These are phyloP conservation scores for Aphelenchoides fujianensis DNA, from an alignment of 1,140 invertebrate genomes.

Conservation along the genomic window DNA sequence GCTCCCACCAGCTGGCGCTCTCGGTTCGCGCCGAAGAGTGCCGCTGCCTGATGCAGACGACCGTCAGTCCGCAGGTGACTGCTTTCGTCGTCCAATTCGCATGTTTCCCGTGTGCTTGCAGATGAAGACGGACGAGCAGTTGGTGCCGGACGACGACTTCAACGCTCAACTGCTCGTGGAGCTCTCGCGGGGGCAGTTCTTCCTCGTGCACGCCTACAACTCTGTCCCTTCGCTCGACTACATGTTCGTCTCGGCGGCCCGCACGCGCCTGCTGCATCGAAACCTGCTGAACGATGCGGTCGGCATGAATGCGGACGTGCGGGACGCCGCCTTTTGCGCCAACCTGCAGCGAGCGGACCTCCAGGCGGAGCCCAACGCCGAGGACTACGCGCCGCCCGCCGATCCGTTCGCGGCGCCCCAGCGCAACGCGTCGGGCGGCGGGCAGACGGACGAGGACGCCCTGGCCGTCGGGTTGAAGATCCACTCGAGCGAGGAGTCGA, in stretches of 20 bases:
- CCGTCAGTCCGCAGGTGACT: slow-evolving; percentile 8
- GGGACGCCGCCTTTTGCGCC: not conserved
- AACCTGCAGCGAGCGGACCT: slow-evolving; percentile 10
- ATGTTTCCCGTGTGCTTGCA: not conserved
- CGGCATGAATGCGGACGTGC: slow-evolving; percentile 32
- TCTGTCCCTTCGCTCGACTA: slow-evolving; percentile 38
- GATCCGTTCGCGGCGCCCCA: not conserved
- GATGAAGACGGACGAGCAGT: slow-evolving; percentile 19
- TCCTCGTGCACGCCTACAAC: slow-evolving; percentile 45
- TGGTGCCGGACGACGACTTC: slow-evolving; percentile 8
- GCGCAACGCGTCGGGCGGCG: not conserved
- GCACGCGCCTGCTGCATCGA: slow-evolving; percentile 32
- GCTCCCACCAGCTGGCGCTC: slow-evolving; percentile 34
- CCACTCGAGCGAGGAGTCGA: not conserved
- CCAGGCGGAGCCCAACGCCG: slow-evolving; percentile 4
- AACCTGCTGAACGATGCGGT: not conserved
- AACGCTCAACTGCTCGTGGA: slow-evolving; percentile 24
- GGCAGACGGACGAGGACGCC: slow-evolving; percentile 39
- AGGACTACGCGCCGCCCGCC: slow-evolving; percentile 9
- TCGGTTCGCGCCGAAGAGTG: slow-evolving; percentile 27
- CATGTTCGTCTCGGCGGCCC: slow-evolving; percentile 37
- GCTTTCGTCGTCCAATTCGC: not conserved
- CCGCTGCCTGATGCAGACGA: slow-evolving; percentile 32
- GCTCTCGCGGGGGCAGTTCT: slow-evolving; percentile 31
- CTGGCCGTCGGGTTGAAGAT: slow-evolving; percentile 49